Conservation (phyloP, 1,140 invertebrate species). For the Megathymus violae region DNA sequence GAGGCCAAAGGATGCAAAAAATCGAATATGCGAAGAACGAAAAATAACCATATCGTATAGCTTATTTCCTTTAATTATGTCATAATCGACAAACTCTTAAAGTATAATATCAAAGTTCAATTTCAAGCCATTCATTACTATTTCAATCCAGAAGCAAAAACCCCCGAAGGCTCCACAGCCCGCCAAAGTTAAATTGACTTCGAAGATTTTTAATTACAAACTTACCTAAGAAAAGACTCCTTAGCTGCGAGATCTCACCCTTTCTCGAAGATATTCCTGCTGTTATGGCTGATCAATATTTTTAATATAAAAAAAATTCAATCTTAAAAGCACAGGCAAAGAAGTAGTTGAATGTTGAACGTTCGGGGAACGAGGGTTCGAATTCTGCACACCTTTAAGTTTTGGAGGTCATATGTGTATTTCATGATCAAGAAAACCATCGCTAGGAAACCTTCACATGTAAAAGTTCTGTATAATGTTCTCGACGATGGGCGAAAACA, state of each 20-base stretch:
- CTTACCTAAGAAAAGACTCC: slow-evolving; percentile 61
- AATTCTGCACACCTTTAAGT: no score
- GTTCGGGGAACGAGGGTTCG: no score
- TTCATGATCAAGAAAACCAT: no score
- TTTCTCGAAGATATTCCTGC: background rate
- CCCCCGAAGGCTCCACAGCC: slow-evolving; percentile 40
- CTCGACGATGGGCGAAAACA: no score
- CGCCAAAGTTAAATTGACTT: slow-evolving; percentile 77
- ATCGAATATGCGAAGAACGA: no score
- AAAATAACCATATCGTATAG: background rate
- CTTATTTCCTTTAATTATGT: background rate
- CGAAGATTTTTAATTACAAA: slow-evolving; percentile 80
- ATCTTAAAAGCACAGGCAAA: no score
- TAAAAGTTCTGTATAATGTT: no score
- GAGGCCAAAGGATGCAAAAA: no score
- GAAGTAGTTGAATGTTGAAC: no score
- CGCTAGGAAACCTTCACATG: no score
- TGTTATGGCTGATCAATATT: background rate
- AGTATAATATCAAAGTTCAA: slow-evolving; percentile 54
- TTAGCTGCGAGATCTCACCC: background rate
- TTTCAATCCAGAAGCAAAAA: slow-evolving; percentile 47
- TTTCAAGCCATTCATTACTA: slow-evolving; percentile 61
- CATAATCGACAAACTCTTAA: slow-evolving; percentile 5
- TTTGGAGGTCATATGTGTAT: no score
- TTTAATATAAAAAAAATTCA: background rate